A percentile compares a stretch with the other conserved stretches of the same genome.
Conservation (phyloP, 1,140 invertebrate species). For the Bombus affinis region DNA sequence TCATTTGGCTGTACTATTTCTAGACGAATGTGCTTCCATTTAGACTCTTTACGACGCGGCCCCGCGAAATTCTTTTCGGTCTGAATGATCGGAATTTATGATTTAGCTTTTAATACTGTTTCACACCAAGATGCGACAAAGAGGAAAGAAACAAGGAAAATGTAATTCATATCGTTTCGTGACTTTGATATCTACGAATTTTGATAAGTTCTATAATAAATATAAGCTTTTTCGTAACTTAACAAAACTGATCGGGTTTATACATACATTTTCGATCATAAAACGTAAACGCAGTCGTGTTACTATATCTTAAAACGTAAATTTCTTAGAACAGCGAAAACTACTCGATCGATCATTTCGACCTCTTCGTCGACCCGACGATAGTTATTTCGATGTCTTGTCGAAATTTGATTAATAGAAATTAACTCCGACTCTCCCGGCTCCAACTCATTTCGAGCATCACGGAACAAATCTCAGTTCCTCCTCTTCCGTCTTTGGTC, state of each 20-base stretch:
- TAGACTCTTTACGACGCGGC: not conserved
- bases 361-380: not conserved
- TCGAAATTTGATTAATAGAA: slow-evolving; percentile 20
- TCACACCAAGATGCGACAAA: not conserved
- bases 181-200: not conserved
- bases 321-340: not conserved
- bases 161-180: not conserved
- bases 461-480: not conserved
- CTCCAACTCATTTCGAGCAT: not conserved
- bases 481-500: not conserved
- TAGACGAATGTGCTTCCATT: not conserved
- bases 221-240: not conserved
- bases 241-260: not conserved
- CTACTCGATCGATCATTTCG: not conserved
- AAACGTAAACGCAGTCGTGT: too few species aligned
- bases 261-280: not conserved
- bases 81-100: not conserved
- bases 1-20: not conserved
- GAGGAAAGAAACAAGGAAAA: not conserved
- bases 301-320: too few species aligned
- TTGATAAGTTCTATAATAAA: not conserved
- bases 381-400: not conserved
- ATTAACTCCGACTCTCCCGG: not conserved
- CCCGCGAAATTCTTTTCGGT: not conserved
- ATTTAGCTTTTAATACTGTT: not conserved